Base-by-base conservation (phyloP, 2,888 invertebrate genomes). In the Meiosimyza decipiens region DNA sequence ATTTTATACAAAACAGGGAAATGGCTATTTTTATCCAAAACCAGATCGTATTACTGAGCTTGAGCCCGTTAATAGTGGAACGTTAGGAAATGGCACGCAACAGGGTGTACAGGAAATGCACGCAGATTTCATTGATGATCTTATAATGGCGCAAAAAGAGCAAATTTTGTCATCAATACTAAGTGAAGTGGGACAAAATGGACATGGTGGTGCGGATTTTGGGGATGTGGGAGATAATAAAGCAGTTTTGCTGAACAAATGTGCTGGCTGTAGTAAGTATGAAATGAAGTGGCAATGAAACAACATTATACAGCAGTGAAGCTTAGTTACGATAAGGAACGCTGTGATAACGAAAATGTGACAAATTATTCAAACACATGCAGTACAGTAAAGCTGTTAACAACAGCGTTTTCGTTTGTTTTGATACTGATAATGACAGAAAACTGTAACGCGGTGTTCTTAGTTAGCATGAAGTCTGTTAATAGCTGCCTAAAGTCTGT, bases 191-290 rank as follows among this genome's bases (percentile, higher is more conserved):
- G 40, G 40, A 40, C 11, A 76, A 63, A 16, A 0, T 16, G 0
- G 52, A 22, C 0, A 9, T 9, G 3, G 15, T 28, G 13, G 12
- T 71, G 15, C 3, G 1, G 73, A 28, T 54, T 28, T 28, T 13
- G 72, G 11, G 28, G 54, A 50, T 22, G 47, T n/a, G 1, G 71
- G 57, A 9, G 74, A 71, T 12, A 71, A 59, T 57, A 83, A 82
- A 77, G 79, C 78, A 16, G 77, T 80, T 68, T 71, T 71, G 18
- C 72, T 77, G 59, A 85, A 83, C 71, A 82, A 81, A 71, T 85
- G 85, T 60, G 86, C 85, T 74, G 73, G 76, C 55, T 85, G 85
- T 77, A 80, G 85, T 85, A 78, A 86, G 86, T 85, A 77, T 33
- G 52, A 22, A 49, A 59, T 18, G 28, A 33, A 9, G 11, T 3